Evolutionary conservation across 1,140 invertebrate genomes (phyloP).

Genomic region (Drosophila malerkotliana): DNA sequence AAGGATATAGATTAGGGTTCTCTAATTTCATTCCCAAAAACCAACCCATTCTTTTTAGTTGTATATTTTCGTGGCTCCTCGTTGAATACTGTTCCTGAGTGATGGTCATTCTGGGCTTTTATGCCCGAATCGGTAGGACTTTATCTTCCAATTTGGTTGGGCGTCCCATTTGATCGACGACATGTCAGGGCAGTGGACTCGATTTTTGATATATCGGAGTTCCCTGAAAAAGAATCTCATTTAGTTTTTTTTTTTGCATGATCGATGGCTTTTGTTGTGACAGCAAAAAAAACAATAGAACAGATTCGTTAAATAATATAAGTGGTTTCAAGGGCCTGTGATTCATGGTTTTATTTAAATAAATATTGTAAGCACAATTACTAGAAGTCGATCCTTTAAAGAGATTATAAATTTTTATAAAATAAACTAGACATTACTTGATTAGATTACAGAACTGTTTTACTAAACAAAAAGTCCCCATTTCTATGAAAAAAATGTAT

Average conservation of each 20-base stretch:
- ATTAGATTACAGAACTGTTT: constrained; percentile 3
- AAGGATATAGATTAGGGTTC: background rate
- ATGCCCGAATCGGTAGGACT: constrained; percentile 8
- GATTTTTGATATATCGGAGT: constrained; percentile 32
- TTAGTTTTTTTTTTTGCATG: constrained; percentile 37
- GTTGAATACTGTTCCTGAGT: constrained; percentile 32
- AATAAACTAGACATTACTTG: background rate
- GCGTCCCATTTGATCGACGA: constrained; percentile 38
- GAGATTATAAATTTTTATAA: background rate
- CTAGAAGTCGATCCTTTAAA: too few relatives aligned
- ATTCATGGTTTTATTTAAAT: background rate
- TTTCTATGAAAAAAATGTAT: too few relatives aligned
- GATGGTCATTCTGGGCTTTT: constrained; percentile 17
- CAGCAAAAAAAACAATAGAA: constrained; percentile 15
- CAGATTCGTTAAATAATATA: background rate
- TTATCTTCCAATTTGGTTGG: constrained; percentile 19
- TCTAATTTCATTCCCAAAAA: background rate
- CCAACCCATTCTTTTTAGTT: constrained; percentile 28
- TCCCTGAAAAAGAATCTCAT: constrained; percentile 1
- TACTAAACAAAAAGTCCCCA: too few relatives aligned
- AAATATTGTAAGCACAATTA: too few relatives aligned
- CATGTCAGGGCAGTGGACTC: constrained; percentile 9
- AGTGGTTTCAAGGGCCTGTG: too few relatives aligned
- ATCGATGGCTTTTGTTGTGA: constrained; percentile 24
- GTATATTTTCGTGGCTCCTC: constrained; percentile 15